Evolutionary conservation across 92 coral and sea anemone species (phyloP), one percentile per base, ranked within the genome.

Genomic region (Plumapathes pennacea): DNA sequence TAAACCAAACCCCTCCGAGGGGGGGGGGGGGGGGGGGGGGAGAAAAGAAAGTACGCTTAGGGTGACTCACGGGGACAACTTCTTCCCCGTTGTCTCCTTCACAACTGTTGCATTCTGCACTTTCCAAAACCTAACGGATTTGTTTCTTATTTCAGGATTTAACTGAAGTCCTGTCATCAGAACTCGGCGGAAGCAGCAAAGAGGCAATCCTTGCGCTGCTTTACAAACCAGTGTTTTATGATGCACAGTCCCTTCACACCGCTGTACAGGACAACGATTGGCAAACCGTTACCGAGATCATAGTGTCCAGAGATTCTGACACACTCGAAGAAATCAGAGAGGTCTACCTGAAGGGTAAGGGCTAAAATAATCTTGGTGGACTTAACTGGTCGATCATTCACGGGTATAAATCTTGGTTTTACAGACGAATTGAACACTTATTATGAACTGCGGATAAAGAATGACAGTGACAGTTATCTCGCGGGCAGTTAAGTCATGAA

Each of bases 121-220:
- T 11, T 57, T 42, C n/a, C n/a, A n/a, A n/a, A n/a, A n/a, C n/a
- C n/a, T n/a, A n/a, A n/a, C n/a, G n/a, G n/a, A n/a, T 30, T 20
- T 29, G 14, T 29, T 17, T 55, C 15, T 44, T 3, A 31, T 15
- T 13, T 25, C 43, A 87, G 96, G 90, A 87, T 55, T 50, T 87
- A 23, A 43, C 39, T 39, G 33, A 52, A 29, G 72, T 67, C 1
- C 41, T 87, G 13, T 58, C 82, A 47, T 74, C 85, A 37, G 80
- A 83, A 54, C 74, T 87, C 10, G 83, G 90, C 50, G 64, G 63
- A 11, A 72, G 71, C 2, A 42, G 73, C 41, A 39, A 58, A 32
- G 80, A 67, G 28, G 86, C 71, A 32, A 77, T 70, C 18, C 26
- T 56, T 1, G 89, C 85, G 12, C 65, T 86, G 23, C 78, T 86